phyloP scores from a whole-genome alignment of 1,140 invertebrate species.

The Drosophila sp. region DNA sequence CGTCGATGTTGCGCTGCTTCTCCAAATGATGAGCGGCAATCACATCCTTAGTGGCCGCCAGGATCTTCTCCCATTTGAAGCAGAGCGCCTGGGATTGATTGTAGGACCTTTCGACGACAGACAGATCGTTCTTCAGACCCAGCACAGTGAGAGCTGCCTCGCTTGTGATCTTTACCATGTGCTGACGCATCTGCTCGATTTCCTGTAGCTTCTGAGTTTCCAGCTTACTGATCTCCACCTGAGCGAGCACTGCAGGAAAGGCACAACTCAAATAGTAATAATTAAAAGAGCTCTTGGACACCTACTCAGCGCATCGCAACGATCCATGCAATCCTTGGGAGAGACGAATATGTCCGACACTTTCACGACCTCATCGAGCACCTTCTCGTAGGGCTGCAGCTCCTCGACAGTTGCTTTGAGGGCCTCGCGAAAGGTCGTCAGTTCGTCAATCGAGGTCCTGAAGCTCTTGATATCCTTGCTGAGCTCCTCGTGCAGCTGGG shows the following conservation, averaged over 20 bases:
- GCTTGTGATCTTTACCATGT: slow-evolving; percentile 78
- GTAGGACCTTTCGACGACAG: slow-evolving; percentile 70
- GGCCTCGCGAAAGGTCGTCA: slow-evolving; percentile 65
- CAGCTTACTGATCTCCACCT: slow-evolving; percentile 72
- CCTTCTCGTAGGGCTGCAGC: slow-evolving; percentile 76
- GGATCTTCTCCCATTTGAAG: slow-evolving; percentile 75
- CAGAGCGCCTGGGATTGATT: slow-evolving; percentile 58
- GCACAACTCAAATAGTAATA: not conserved
- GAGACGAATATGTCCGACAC: slow-evolving; percentile 67
- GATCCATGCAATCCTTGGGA: slow-evolving; percentile 74
- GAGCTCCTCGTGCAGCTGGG: slow-evolving; percentile 60
- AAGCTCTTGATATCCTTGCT: slow-evolving; percentile 61
- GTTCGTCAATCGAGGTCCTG: slow-evolving; percentile 61
- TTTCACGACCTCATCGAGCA: slow-evolving; percentile 75
- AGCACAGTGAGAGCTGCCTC: slow-evolving; percentile 75
- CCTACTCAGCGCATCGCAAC: slow-evolving; percentile 72
- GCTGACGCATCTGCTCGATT: slow-evolving; percentile 76
- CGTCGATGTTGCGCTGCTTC: slow-evolving; percentile 63
- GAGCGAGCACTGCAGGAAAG: slow-evolving; percentile 67
- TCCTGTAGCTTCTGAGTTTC: slow-evolving; percentile 71
- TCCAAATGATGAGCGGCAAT: slow-evolving; percentile 53
- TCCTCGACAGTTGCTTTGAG: slow-evolving; percentile 74
- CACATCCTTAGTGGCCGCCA: slow-evolving; percentile 63
- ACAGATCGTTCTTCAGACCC: slow-evolving; percentile 79
- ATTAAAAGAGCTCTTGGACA: too few relatives aligned